A percentile compares a stretch with the other conserved stretches of the same genome.
These are phyloP conservation scores for Acridotheres tristis DNA, from an alignment of 2,797 vertebrate species.

Conservation along the genomic window DNA sequence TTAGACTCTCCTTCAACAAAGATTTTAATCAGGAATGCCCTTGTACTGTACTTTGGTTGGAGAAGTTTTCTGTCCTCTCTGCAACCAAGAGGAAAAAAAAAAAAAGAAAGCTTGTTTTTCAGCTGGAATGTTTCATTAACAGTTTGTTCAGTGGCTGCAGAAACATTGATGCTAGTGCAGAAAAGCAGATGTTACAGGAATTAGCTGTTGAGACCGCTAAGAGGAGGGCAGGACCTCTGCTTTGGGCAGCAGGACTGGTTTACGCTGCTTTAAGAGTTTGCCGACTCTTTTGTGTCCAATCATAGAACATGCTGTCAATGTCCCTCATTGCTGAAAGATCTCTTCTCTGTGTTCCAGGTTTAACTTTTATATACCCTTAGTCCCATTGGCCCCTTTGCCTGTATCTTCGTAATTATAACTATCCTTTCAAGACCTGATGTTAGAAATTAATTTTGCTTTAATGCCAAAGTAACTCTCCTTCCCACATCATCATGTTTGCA, in stretches of 20 bases:
- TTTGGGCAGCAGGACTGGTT: background rate
- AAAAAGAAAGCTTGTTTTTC: background rate
- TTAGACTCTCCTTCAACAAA: background rate
- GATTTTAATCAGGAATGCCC: background rate
- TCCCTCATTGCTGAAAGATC: background rate
- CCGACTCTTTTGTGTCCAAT: background rate
- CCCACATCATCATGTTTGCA: background rate
- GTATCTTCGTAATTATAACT: background rate
- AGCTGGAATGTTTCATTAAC: background rate
- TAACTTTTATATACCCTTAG: background rate
- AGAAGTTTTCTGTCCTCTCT: background rate
- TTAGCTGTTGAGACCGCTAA: background rate
- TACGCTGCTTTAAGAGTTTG: background rate
- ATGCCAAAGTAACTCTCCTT: background rate
- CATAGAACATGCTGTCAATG: background rate
- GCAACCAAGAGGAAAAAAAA: background rate
- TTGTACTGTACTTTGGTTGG: background rate
- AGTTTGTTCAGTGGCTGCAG: background rate
- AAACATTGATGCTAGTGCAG: background rate
- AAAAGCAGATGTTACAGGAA: background rate
- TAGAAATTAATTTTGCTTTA: background rate
- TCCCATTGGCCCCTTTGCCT: background rate
- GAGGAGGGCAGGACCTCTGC: background rate
- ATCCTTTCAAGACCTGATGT: background rate
- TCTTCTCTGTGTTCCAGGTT: background rate